phyloP scores from a whole-genome alignment of 2,797 vertebrate species.

The Pteropus rufus region DNA sequence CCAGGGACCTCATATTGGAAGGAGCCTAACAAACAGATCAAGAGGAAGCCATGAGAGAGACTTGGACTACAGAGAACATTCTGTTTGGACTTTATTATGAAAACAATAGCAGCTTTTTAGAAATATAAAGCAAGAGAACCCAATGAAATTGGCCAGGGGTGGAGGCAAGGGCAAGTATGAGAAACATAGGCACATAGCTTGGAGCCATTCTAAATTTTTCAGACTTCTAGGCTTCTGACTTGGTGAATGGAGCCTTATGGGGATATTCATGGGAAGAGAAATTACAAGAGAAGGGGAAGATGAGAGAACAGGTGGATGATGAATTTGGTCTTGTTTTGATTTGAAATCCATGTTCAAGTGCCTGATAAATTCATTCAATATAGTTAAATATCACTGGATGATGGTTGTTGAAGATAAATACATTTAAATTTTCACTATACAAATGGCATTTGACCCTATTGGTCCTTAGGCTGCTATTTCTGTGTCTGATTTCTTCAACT shows the following conservation, averaged over 20 bases:
- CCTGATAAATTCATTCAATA: neutral
- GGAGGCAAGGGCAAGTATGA: fast-evolving
- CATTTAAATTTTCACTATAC: neutral
- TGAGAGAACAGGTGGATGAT: neutral
- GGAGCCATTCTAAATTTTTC: neutral
- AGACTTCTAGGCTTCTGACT: neutral
- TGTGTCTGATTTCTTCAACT: neutral
- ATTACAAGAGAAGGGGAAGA: neutral
- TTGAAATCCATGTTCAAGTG: neutral
- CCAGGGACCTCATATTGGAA: neutral
- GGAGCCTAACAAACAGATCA: neutral
- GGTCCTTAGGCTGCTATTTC: neutral
- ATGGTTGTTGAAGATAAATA: neutral
- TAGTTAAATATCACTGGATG: neutral
- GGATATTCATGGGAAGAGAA: neutral
- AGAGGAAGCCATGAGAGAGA: neutral
- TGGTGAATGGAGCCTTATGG: fast-evolving
- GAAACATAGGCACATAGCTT: neutral
- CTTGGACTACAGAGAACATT: neutral
- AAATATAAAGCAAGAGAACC: neutral
- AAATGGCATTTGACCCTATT: neutral
- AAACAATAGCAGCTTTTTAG: neutral
- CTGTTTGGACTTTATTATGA: neutral
- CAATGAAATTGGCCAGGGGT: neutral
- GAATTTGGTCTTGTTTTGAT: neutral